Evolutionary conservation across 2,888 invertebrate species (phyloP), one percentile per base, ranked within the genome.

Genomic region (Megalurothrips usitatus): DNA sequence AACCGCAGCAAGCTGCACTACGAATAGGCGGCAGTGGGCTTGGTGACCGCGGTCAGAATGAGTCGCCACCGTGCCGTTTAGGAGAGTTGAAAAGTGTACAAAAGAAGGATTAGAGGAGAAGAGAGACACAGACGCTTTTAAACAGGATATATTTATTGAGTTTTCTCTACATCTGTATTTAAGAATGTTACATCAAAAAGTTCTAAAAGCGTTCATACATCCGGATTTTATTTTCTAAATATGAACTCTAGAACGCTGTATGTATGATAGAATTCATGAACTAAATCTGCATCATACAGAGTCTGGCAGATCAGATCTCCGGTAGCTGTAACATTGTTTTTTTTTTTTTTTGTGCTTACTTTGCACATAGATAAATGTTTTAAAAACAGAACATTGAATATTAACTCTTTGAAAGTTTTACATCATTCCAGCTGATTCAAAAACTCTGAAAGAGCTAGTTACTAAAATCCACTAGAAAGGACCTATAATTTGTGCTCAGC

Each of bases 401-500:
- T 68, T 23, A 11, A 6, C 34, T 43, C 34, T 68, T 68, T 6
- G 11, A 68, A 23, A 23, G 11, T 68, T 68, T 23, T 23, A 75
- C 68, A 75, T 75, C 68, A 75, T 26, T 10, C 68, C 68, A 75
- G 68, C 68, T 75, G 68, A 75, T 75, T 26, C 23, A 75, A 75
- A 23, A 0, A 43, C 34, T 43, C 34, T 43, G 34, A 43, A 43
- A 43, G 34, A 43, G 34, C 2, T 43, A 43, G 34, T 43, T 43
- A 43, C 34, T 43, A 43, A 43, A 43, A 43, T 43, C 34, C 2
- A 43, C 34, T 43, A 4, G 34, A 43, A 43, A 43, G 34, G 34
- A 43, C 34, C 6, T 43, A 43, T 43, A 43, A 43, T 43, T 43
- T 43, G 34, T 43, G 34, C 6, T 43, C 34, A 43, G 34, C 34